Evolutionary conservation across 1,140 invertebrate genomes (phyloP).

Genomic region (Pseudobourletiella spinata): DNA sequence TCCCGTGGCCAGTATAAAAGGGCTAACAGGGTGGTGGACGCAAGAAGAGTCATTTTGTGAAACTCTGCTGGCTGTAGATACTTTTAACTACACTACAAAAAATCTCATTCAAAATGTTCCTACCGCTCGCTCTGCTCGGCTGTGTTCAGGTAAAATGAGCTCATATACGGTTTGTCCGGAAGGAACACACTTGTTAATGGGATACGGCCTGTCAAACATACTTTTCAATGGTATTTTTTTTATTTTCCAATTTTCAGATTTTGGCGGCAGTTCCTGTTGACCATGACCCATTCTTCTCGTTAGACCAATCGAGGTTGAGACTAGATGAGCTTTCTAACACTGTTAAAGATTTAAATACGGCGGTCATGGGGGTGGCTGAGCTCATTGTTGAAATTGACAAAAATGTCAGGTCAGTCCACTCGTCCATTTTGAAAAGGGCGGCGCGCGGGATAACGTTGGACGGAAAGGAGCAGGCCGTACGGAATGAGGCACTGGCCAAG

Average conservation of each 20-base stretch:
- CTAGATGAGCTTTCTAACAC: conserved; percentile 21
- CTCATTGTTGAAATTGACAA: conserved; percentile 23
- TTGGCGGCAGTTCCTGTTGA: not conserved
- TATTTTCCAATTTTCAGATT: not conserved
- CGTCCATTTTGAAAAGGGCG: not conserved
- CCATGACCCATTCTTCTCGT: conserved; percentile 13
- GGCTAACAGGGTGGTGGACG: no score
- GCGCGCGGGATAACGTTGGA: not conserved
- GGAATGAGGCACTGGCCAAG: conserved; percentile 14
- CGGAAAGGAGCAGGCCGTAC: not conserved
- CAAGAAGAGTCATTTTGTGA: no score
- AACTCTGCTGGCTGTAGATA: no score
- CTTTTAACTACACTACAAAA: not conserved
- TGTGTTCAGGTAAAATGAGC: no score
- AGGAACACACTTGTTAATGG: not conserved
- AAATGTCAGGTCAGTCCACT: not conserved
- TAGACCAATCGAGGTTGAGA: conserved; percentile 14
- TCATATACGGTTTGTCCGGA: no score
- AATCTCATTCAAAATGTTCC: not conserved
- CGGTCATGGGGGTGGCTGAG: conserved; percentile 32
- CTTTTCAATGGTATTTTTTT: not conserved
- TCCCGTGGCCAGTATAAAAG: no score
- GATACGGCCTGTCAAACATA: not conserved
- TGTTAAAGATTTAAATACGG: conserved; percentile 20
- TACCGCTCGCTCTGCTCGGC: not conserved